These are phyloP conservation scores for Lathronympha strigana DNA, from an alignment of 2,888 invertebrate species.

Conservation along the genomic window DNA sequence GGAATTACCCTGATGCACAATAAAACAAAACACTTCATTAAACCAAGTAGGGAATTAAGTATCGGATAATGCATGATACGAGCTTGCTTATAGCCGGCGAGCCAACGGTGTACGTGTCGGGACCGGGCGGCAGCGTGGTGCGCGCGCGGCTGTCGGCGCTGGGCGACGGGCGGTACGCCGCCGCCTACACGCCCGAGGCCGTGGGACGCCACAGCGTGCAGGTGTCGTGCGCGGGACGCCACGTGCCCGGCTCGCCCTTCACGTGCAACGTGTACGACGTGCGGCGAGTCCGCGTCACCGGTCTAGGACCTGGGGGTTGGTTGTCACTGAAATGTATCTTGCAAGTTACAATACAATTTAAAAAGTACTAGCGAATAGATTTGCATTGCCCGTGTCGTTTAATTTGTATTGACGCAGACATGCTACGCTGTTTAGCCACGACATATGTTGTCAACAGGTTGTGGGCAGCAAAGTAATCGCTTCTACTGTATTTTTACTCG, in stretches of 20 bases:
- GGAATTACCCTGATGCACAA: too few relatives aligned
- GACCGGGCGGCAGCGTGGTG: constrained; percentile 92
- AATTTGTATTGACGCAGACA: too few relatives aligned
- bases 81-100: constrained; percentile 77
- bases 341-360: too few relatives aligned
- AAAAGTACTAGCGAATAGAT: too few relatives aligned
- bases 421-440: too few relatives aligned
- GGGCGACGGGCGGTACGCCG: constrained; percentile 88
- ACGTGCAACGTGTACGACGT: constrained; percentile 98
- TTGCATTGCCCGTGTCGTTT: too few relatives aligned
- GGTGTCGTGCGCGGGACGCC: constrained; percentile 92
- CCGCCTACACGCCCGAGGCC: constrained; percentile 92
- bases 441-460: too few relatives aligned
- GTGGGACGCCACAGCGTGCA: constrained; percentile 95
- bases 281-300: constrained; percentile 89
- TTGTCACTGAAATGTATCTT: background rate
- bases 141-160: constrained; percentile 88
- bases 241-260: constrained; percentile 96
- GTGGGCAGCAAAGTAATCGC: too few relatives aligned
- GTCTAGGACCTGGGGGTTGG: constrained; percentile 81
- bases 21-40: too few relatives aligned
- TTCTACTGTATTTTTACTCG: too few relatives aligned
- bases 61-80: constrained; percentile 13
- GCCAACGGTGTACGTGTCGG: constrained; percentile 89
- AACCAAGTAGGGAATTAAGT: too few relatives aligned